These are phyloP conservation scores for Drosophila eohydei DNA, from an alignment of 2,888 invertebrate genomes.

Conservation along the genomic window DNA sequence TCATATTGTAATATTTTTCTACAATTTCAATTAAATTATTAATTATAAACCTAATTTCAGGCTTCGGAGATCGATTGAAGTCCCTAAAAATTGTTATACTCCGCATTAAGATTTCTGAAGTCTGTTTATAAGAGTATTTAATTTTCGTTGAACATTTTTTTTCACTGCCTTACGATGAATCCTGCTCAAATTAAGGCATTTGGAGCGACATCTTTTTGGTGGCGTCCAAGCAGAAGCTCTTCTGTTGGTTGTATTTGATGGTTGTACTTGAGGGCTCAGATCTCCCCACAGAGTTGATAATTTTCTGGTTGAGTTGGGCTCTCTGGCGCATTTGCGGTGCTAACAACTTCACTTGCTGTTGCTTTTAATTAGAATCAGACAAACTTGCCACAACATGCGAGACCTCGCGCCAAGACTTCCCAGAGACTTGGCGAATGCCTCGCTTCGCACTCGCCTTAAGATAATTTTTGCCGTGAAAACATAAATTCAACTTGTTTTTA, in stretches of 20 bases:
- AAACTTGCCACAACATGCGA: constrained; percentile 61
- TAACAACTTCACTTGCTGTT: constrained; percentile 55
- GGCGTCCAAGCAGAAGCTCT: constrained; percentile 48
- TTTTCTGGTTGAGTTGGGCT: constrained; percentile 66
- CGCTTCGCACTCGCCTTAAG: constrained; percentile 22
- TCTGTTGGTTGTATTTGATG: constrained; percentile 30
- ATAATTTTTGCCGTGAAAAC: constrained; percentile 77
- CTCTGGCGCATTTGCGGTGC: constrained; percentile 12
- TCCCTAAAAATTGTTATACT: background rate
- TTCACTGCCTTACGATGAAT: background rate
- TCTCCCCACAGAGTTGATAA: constrained; percentile 64
- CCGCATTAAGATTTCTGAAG: background rate
- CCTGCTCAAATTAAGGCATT: constrained; percentile 45
- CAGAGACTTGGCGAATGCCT: background rate
- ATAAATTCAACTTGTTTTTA: constrained; percentile 73
- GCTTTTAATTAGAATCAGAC: constrained; percentile 78
- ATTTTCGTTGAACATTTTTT: background rate
- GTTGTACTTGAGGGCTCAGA: constrained; percentile 32
- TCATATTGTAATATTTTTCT: background rate
- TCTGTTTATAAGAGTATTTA: background rate
- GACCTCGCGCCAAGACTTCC: constrained; percentile 21
- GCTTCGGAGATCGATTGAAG: too few relatives aligned
- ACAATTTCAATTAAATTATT: too few relatives aligned
- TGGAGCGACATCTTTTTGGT: constrained; percentile 39
- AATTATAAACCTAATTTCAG: background rate